These are phyloP conservation scores for Microctonus aethiopoides DNA, from an alignment of 2,888 invertebrate species.

Conservation along the genomic window DNA sequence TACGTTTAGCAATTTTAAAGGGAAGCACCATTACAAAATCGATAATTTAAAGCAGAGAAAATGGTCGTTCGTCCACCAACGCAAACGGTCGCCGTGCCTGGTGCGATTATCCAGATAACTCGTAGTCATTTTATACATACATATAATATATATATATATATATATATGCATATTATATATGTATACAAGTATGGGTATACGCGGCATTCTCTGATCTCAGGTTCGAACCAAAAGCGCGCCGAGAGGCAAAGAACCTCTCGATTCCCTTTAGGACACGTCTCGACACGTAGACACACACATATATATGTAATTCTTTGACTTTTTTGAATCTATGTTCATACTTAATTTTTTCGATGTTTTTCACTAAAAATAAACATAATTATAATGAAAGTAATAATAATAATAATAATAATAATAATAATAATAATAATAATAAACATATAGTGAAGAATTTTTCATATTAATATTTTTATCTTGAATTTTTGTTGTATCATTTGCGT, in stretches of 20 bases:
- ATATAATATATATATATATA: neutral
- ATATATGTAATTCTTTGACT: neutral
- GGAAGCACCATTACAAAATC: conserved; percentile 8
- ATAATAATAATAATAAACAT: neutral
- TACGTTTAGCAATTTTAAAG: conserved; percentile 14
- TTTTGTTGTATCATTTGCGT: neutral
- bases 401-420: neutral
- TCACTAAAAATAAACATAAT: neutral
- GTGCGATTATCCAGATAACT: conserved; percentile 16
- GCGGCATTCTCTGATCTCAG: conserved; percentile 16
- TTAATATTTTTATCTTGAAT: neutral
- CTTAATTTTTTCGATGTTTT: conserved; percentile 1
- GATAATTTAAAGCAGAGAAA: conserved; percentile 9
- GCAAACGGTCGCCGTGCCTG: conserved; percentile 10
- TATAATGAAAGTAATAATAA: too few relatives aligned
- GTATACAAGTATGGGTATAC: neutral
- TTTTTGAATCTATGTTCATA: conserved; percentile 10
- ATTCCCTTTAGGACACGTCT: conserved; percentile 2
- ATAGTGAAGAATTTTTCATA: too few relatives aligned
- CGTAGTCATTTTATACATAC: neutral
- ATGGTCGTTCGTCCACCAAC: conserved; percentile 15
- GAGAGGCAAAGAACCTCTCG: conserved; percentile 13
- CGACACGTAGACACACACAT: neutral
- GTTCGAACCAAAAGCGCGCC: conserved; percentile 12
- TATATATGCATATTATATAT: neutral